phyloP scores from a whole-genome alignment of 2,113 vertebrate genomes.

The Otis tarda region DNA sequence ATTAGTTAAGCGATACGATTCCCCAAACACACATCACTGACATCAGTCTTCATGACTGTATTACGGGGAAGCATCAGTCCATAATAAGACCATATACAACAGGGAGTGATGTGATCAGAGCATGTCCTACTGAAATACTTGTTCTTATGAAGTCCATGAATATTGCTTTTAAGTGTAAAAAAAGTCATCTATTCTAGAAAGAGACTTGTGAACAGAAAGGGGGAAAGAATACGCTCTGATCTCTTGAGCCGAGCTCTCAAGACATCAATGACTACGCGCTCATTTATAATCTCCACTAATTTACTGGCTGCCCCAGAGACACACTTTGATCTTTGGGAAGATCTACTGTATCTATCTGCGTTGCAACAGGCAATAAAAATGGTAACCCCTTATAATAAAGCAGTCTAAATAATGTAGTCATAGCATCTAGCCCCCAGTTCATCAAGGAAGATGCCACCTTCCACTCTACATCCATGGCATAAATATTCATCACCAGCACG shows the following conservation, averaged over 20 bases:
- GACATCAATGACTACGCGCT: conserved; percentile 54
- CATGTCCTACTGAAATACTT: conserved; percentile 59
- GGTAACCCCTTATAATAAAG: conserved; percentile 15
- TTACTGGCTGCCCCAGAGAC: conserved; percentile 65
- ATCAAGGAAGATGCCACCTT: conserved; percentile 31
- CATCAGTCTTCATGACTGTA: conserved; percentile 34
- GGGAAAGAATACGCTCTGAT: conserved; percentile 62
- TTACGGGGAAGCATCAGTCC: conserved; percentile 48
- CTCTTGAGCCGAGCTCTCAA: conserved; percentile 62
- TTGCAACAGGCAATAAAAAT: conserved; percentile 58
- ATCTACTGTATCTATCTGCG: conserved; percentile 55
- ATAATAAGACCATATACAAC: conserved; percentile 61
- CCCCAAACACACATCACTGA: conserved; percentile 24
- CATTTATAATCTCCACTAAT: conserved; percentile 70
- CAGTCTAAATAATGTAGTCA: conserved; percentile 3
- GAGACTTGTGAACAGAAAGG: conserved; percentile 48
- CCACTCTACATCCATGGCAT: not conserved
- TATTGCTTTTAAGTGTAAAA: conserved; percentile 67
- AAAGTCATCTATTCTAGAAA: conserved; percentile 55
- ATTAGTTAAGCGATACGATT: conserved; percentile 57
- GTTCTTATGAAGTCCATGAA: conserved; percentile 64
- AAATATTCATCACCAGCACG: conserved; percentile 10
- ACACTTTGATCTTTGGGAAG: conserved; percentile 68
- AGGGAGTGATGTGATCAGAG: conserved; percentile 65
- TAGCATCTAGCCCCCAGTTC: conserved; percentile 9